Evolutionary conservation across 2,888 invertebrate species (phyloP).

Genomic region (Slavum lentiscoides): DNA sequence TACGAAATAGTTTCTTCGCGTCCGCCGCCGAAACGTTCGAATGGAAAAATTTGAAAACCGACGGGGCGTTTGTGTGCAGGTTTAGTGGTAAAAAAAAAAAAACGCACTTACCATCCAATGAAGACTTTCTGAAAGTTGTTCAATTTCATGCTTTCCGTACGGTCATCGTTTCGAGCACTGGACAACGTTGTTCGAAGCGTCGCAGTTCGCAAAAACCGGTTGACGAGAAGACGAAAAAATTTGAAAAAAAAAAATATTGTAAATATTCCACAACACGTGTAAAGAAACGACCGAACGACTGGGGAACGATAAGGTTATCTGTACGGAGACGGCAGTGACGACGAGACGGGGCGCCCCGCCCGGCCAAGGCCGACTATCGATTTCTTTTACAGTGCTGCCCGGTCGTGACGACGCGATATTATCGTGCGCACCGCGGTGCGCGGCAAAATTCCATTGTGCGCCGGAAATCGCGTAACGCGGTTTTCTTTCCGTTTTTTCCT

Average conservation of each 20-base stretch:
- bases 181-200: too few species aligned
- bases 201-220: too few species aligned
- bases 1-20: too few species aligned
- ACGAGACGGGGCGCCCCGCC: not conserved
- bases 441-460: too few species aligned
- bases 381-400: slow-evolving; percentile 22
- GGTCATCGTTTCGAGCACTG: not conserved
- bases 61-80: too few species aligned
- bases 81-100: not conserved
- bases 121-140: slow-evolving; percentile 51
- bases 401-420: not conserved
- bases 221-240: too few species aligned
- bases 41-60: too few species aligned
- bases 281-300: not conserved
- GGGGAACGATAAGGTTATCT: slow-evolving; percentile 37
- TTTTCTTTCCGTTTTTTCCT: too few species aligned
- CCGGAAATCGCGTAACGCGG: too few species aligned
- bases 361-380: slow-evolving; percentile 38
- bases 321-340: not conserved
- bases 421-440: not conserved
- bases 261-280: slow-evolving; percentile 1
- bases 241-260: not conserved
- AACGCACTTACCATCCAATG: slow-evolving; percentile 34
- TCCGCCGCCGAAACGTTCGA: too few species aligned
- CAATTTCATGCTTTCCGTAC: slow-evolving; percentile 30